Conservation (phyloP, 2,113 vertebrate genomes). For the Toxotes chatareus region DNA sequence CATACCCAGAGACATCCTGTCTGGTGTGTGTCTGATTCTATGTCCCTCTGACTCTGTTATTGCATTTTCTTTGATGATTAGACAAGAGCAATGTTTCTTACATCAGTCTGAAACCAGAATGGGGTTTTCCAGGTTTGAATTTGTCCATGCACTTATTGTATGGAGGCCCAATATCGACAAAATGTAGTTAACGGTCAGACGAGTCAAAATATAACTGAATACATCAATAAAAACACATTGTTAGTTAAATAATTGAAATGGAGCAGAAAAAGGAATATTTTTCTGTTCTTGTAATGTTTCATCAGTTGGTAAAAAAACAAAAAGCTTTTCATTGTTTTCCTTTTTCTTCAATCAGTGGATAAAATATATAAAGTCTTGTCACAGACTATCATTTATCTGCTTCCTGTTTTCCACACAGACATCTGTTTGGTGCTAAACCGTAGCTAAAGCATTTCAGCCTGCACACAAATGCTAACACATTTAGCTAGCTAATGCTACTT, state of each 20-base stretch:
- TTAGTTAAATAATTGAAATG: not conserved
- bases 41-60: conserved; percentile 16
- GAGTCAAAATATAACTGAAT: conserved; percentile 5
- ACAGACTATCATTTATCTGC: not conserved
- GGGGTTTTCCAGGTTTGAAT: not conserved
- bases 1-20: conserved; percentile 44
- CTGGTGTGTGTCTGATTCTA: conserved; percentile 23
- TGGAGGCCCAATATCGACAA: conserved; percentile 33
- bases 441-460: not conserved
- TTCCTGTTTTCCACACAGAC: not conserved
- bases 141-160: conserved; percentile 9
- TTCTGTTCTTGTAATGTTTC: not conserved
- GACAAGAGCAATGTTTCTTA: conserved; percentile 14
- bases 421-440: not conserved
- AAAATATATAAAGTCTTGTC: not conserved
- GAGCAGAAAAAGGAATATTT: not conserved
- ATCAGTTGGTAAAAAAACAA: not conserved
- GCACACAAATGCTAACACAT: not conserved
- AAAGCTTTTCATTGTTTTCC: not conserved
- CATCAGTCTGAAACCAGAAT: conserved; percentile 13
- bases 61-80: conserved; percentile 15
- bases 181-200: conserved; percentile 14
- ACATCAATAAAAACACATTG: not conserved
- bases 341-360: not conserved
- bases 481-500: conserved; percentile 7